Evolutionary conservation across 1,140 invertebrate species (phyloP).

Genomic region (Orchesella cincta): DNA sequence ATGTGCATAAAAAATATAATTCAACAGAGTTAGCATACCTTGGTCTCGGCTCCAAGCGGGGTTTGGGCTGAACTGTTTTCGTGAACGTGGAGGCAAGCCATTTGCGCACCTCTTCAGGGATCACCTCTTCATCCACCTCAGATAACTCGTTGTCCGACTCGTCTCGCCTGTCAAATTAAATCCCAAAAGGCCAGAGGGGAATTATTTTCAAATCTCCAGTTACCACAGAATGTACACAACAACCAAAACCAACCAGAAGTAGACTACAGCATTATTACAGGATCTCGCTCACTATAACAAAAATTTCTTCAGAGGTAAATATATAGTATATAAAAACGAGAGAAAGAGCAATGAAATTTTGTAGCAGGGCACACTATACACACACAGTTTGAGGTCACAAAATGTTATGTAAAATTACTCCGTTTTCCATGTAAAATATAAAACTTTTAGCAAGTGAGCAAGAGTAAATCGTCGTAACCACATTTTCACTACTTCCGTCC

Average conservation of each 20-base stretch:
- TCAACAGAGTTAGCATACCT: no score
- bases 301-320: no score
- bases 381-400: not conserved
- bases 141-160: constrained; percentile 82
- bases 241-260: no score
- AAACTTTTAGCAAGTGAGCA: not conserved
- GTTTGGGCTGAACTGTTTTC: constrained; percentile 71
- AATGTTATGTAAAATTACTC: not conserved
- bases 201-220: constrained; percentile 14
- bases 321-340: not conserved
- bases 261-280: no score
- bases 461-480: not conserved
- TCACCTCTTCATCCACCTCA: constrained; percentile 92
- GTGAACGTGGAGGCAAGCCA: constrained; percentile 92
- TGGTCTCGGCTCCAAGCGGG: constrained; percentile 70
- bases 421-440: not conserved
- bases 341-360: not conserved
- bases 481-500: not conserved
- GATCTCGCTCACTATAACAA: no score
- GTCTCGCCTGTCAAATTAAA: constrained; percentile 32
- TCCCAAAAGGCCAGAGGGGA: not conserved
- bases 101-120: constrained; percentile 91
- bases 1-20: no score
- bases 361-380: no score
- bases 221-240: not conserved